These are phyloP conservation scores for Dromas ardeola DNA, from an alignment of 2,113 vertebrate genomes.

Conservation along the genomic window DNA sequence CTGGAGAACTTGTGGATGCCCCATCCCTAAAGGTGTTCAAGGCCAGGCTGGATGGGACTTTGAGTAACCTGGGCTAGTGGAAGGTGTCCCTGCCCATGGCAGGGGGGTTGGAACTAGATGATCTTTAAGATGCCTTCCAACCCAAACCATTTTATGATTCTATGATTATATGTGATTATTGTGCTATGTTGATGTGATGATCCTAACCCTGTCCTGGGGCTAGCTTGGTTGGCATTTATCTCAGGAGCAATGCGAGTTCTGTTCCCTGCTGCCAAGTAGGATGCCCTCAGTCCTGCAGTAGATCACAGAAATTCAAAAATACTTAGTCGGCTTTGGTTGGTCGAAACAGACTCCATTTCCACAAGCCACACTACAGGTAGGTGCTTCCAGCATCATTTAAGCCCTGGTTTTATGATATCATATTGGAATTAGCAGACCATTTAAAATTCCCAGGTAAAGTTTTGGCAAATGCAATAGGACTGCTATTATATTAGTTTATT, in stretches of 20 bases:
- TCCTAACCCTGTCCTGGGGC: background rate
- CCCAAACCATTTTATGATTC: background rate
- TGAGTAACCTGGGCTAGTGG: background rate
- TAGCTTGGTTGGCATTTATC: background rate
- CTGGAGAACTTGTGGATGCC: background rate
- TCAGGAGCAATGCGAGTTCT: background rate
- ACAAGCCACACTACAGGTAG: background rate
- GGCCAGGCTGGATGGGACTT: background rate
- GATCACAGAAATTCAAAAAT: background rate
- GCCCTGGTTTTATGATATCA: background rate
- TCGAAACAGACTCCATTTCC: background rate
- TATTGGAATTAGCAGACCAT: background rate
- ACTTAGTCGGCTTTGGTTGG: background rate
- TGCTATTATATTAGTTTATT: background rate
- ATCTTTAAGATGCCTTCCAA: background rate
- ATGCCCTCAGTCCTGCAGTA: background rate
- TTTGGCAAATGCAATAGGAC: background rate
- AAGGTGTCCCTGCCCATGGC: background rate
- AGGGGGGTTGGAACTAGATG: background rate
- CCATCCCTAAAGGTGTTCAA: background rate
- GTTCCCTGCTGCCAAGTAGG: background rate
- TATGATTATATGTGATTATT: background rate
- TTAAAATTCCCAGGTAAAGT: background rate
- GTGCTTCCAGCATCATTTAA: background rate
- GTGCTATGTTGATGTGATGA: background rate